Percentiles rank a stretch among this genome's conserved stretches.
Evolutionary conservation across 2,113 vertebrate species (phyloP).

Genomic region (Saimiri boliviensis): DNA sequence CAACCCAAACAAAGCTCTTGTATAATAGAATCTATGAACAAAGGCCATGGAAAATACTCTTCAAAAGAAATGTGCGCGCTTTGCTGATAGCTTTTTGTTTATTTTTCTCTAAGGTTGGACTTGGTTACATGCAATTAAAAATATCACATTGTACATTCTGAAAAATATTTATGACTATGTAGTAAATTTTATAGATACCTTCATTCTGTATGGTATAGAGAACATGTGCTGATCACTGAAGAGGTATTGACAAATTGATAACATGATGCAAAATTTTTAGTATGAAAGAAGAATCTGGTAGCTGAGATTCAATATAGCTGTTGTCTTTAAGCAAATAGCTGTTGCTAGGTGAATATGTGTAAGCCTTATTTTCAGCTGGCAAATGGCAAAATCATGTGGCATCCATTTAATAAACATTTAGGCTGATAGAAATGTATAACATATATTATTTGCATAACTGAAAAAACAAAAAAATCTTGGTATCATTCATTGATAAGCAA

Average conservation of each 20-base stretch:
- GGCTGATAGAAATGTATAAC: not conserved
- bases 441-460: not conserved
- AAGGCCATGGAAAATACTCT: not conserved
- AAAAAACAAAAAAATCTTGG: not conserved
- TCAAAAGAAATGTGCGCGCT: not conserved
- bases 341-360: not conserved
- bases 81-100: constrained; percentile 32
- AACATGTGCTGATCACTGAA: not conserved
- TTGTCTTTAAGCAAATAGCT: not conserved
- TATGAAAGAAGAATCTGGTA: not conserved
- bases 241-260: not conserved
- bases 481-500: not conserved
- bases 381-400: not conserved
- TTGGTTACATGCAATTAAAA: not conserved
- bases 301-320: not conserved
- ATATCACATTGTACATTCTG: not conserved
- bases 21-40: constrained; percentile 23
- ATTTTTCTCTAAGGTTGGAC: not conserved
- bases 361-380: not conserved
- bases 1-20: not conserved
- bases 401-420: not conserved
- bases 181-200: constrained; percentile 26
- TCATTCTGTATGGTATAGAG: not conserved
- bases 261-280: not conserved
- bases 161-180: constrained; percentile 9